Percentiles rank a stretch among this genome's conserved stretches.
These are phyloP conservation scores for Drosophila mayaguana DNA, from an alignment of 2,888 invertebrate genomes.

Conservation along the genomic window DNA sequence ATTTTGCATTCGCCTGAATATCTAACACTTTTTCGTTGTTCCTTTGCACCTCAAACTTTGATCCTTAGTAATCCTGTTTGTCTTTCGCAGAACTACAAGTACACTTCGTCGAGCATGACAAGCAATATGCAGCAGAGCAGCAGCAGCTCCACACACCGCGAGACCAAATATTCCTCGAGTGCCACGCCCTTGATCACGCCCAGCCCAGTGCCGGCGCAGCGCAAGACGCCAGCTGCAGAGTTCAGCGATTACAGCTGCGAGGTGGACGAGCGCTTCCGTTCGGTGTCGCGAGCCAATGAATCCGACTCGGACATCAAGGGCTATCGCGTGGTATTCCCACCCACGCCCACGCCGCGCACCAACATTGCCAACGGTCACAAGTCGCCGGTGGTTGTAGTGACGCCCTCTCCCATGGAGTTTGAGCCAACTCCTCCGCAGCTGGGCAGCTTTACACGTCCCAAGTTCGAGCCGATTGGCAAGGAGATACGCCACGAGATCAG, in stretches of 20 bases:
- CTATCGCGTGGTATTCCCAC: constrained; percentile 87
- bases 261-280: constrained; percentile 88
- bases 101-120: constrained; percentile 85
- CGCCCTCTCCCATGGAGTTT: constrained; percentile 87
- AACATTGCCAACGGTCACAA: constrained; percentile 85
- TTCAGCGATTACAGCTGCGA: constrained; percentile 92
- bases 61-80: neutral
- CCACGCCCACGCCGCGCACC: constrained; percentile 86
- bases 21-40: constrained; percentile 37
- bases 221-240: constrained; percentile 82
- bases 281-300: constrained; percentile 87
- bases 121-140: constrained; percentile 85
- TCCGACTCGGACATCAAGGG: constrained; percentile 86
- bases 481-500: constrained; percentile 82
- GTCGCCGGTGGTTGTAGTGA: constrained; percentile 85
- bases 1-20: constrained; percentile 1
- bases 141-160: constrained; percentile 68
- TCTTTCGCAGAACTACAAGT: constrained; percentile 85
- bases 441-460: constrained; percentile 85
- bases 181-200: constrained; percentile 83
- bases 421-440: constrained; percentile 86
- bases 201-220: constrained; percentile 87
- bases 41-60: neutral
- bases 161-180: constrained; percentile 74
- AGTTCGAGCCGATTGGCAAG: constrained; percentile 87